Evolutionary conservation across 2,888 invertebrate species (phyloP).

Genomic region (Luffia ferchaultella): DNA sequence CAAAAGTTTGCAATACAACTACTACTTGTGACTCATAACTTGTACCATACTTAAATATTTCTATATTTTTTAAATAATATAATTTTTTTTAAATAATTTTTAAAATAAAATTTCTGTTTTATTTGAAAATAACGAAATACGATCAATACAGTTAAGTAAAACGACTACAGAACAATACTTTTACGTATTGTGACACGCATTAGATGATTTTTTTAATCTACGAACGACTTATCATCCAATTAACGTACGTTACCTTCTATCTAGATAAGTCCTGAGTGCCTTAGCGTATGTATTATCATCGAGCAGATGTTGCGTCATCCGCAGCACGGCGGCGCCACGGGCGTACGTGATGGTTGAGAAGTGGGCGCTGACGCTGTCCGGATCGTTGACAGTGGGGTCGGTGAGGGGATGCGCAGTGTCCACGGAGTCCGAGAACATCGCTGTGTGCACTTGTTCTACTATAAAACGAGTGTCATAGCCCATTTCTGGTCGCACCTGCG

Average conservation of each 20-base stretch:
- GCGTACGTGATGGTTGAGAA: constrained; percentile 76
- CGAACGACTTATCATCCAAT: no score
- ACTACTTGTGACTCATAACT: no score
- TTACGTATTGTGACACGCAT: no score
- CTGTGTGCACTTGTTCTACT: constrained; percentile 71
- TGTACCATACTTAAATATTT: no score
- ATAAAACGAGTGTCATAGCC: constrained; percentile 64
- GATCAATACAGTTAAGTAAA: no score
- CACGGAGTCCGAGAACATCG: constrained; percentile 67
- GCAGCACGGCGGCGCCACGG: constrained; percentile 69
- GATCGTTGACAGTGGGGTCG: constrained; percentile 57
- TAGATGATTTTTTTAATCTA: no score
- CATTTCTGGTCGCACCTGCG: constrained; percentile 36
- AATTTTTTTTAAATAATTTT: no score
- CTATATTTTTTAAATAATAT: no score
- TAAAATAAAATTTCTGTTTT: no score
- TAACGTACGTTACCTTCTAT: constrained; percentile 41
- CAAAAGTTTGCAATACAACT: no score
- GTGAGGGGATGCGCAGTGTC: constrained; percentile 67
- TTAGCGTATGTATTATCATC: constrained; percentile 55
- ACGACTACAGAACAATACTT: no score
- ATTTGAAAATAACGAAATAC: no score
- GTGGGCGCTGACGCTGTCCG: constrained; percentile 63
- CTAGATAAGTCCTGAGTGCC: constrained; percentile 64
- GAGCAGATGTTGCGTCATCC: constrained; percentile 74